These are phyloP conservation scores for Danionella dracula DNA, from an alignment of 2,797 vertebrate genomes.

Conservation along the genomic window DNA sequence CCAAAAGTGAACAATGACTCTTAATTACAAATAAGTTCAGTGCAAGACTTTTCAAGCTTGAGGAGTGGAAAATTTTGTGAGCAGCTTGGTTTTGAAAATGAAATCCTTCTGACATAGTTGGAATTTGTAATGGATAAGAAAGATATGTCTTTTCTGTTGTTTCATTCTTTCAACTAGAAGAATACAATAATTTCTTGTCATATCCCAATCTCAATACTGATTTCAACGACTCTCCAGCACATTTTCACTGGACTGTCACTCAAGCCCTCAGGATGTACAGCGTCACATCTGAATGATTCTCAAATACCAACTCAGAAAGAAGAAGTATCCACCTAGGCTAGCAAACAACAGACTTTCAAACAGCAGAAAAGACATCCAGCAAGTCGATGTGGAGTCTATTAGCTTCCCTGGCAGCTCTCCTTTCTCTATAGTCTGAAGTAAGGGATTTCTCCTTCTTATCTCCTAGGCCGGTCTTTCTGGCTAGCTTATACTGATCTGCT, in stretches of 20 bases:
- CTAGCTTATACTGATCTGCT: neutral
- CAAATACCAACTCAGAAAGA: neutral
- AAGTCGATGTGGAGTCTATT: conserved; percentile 11
- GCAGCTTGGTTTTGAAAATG: neutral
- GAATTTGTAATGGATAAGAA: neutral
- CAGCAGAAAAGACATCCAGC: conserved; percentile 10
- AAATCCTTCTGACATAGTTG: neutral
- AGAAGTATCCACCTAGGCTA: neutral
- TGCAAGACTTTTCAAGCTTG: neutral
- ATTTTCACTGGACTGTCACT: neutral
- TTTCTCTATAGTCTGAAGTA: conserved; percentile 27
- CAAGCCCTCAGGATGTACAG: neutral
- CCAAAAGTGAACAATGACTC: conserved; percentile 16
- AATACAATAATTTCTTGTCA: no score
- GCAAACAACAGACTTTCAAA: conserved; percentile 12
- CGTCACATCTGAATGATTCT: neutral
- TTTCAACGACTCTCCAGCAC: neutral
- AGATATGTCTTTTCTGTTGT: neutral
- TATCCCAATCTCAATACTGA: no score
- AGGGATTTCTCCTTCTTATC: neutral
- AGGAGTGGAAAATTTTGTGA: neutral
- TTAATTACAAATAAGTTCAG: conserved; percentile 3
- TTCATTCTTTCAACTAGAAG: no score
- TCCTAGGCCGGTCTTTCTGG: neutral
- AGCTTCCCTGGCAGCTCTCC: conserved; percentile 1